Conservation (phyloP, 2,888 invertebrate species). For the Trypoxylon attenuatum region DNA sequence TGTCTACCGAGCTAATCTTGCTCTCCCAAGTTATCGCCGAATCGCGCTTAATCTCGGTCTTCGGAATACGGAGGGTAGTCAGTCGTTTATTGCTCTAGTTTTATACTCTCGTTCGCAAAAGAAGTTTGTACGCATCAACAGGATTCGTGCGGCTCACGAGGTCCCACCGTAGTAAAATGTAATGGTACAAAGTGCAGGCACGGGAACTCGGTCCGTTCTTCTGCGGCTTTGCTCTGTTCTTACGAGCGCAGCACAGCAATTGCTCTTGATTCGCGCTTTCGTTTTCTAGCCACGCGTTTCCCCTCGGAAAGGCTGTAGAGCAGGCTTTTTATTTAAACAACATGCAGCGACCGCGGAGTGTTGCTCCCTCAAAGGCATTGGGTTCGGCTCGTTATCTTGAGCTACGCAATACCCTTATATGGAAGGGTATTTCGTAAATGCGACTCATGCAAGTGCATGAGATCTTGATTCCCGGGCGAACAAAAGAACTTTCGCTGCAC, state of each 20-base stretch:
- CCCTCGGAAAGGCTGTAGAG: no score
- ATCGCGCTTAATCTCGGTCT: no score
- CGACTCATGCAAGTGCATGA: conserved; percentile 58
- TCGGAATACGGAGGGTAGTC: no score
- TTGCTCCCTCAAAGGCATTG: background rate
- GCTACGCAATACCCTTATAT: conserved; percentile 6
- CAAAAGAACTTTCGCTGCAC: conserved; percentile 70
- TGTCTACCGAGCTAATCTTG: no score
- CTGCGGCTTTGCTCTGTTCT: background rate
- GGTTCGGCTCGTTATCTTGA: background rate
- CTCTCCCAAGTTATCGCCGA: background rate
- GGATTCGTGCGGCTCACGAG: background rate
- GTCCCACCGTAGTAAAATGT: background rate
- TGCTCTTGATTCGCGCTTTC: background rate
- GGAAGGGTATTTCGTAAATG: conserved; percentile 52
- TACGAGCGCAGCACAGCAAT: background rate
- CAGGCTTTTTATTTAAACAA: background rate
- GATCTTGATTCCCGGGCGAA: conserved; percentile 62
- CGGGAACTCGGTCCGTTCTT: background rate
- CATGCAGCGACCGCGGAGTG: background rate
- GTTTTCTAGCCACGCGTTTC: background rate
- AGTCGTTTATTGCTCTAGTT: no score
- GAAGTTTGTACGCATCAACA: background rate
- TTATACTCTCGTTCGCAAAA: no score
- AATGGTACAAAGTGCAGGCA: background rate